Evolutionary conservation across 2,113 vertebrate genomes (phyloP), one percentile per base, ranked within the genome.

Genomic region (Halichoeres trimaculatus): DNA sequence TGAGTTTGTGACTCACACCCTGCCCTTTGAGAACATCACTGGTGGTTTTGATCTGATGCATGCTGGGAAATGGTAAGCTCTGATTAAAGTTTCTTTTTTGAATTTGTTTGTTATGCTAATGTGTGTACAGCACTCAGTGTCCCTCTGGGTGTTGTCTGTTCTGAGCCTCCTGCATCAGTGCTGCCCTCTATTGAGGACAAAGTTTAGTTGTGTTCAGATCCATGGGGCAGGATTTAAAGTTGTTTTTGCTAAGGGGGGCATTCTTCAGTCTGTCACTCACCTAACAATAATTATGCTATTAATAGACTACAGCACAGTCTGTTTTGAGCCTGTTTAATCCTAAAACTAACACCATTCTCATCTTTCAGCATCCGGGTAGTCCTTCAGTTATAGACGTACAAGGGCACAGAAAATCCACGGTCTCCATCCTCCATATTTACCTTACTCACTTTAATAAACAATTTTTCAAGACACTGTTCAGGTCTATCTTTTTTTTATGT

Each of bases 21-120:
- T 97, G 86, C 89, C 93, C 47, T 92, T 96, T 56, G 74, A 85
- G 19, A 90, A 95, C 87, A 95, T 95, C 83, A 93, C 92, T 10
- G 93, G 96, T 68, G 94, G 91, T 41, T 94, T 95, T 86, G 91
- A 95, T 68, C 91, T 96, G 34, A 90, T 96, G 91, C 93, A 93
- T 19, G 53, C 90, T 60, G 94, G 95, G 43, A 93, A 93, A 80
- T 94, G 95, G 95, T 95, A 66, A 72, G 60, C n/a, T 30, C 59
- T 1, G 4, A 61, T 41, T 64, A 62, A 16, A 52, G 22, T 16
- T 26, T 19, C 3, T 45, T 51, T 38, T 30, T 34, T 22, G 4
- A 48, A 38, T 12, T 11, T 65, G 26, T 65, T 67, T 66, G 30
- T 71, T 40, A 47, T 51, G 57, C 17, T 43, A 48, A 75, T 55